Evolutionary conservation across 2,888 invertebrate genomes (phyloP).

Genomic region (Trichacis sp.): DNA sequence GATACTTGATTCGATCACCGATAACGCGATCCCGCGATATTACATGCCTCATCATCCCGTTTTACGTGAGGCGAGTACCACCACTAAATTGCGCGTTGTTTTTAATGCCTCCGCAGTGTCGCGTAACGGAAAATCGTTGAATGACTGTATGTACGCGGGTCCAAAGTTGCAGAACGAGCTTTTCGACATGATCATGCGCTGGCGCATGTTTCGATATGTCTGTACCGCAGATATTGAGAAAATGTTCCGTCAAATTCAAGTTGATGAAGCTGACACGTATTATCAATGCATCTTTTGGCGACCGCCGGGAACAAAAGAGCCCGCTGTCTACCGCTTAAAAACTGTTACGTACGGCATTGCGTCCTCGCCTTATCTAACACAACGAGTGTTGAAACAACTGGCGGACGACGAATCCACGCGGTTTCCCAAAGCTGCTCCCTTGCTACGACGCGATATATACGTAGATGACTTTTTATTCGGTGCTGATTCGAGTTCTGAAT

Average conservation of each 20-base stretch:
- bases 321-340: conserved; percentile 13
- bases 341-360: conserved; percentile 24
- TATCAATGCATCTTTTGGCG: conserved; percentile 22
- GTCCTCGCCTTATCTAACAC: conserved; percentile 22
- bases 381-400: too few species aligned
- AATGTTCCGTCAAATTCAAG: conserved; percentile 19
- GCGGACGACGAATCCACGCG: too few species aligned
- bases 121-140: background rate
- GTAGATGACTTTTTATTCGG: too few species aligned
- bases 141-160: conserved; percentile 22
- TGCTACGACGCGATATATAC: conserved; percentile 1
- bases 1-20: background rate
- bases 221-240: conserved; percentile 12
- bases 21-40: background rate
- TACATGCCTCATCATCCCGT: conserved; percentile 3
- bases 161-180: conserved; percentile 17
- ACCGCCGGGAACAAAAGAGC: background rate
- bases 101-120: background rate
- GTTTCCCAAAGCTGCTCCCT: background rate
- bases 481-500: conserved; percentile 6
- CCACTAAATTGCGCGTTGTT: conserved; percentile 2
- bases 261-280: conserved; percentile 6
- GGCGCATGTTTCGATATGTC: conserved; percentile 7
- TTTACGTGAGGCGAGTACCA: background rate
- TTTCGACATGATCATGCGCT: conserved; percentile 11